Evolutionary conservation across 2,113 vertebrate species (phyloP).

Genomic region (Plestiodon gilberti): DNA sequence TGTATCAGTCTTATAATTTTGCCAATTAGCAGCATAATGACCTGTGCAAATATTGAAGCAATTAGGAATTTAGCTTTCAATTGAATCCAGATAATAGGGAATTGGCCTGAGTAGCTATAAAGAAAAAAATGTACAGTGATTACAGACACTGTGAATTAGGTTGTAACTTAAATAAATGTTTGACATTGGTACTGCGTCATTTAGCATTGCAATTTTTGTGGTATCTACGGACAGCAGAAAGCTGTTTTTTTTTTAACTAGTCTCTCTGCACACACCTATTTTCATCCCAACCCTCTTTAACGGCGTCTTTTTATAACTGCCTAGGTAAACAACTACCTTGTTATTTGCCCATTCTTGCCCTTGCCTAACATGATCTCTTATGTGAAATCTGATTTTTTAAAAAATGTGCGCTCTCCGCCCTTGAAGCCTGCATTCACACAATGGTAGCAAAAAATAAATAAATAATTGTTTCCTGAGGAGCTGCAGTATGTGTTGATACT

Average conservation of each 20-base stretch:
- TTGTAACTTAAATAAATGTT: neutral
- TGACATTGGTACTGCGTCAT: neutral
- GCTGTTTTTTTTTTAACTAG: neutral
- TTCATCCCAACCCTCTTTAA: constrained; percentile 41
- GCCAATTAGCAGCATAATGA: neutral
- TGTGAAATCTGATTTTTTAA: constrained; percentile 61
- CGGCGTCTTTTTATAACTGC: constrained; percentile 53
- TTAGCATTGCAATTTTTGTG: constrained; percentile 19
- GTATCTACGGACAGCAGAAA: constrained; percentile 11
- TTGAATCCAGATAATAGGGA: constrained; percentile 7
- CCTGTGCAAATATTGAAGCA: neutral
- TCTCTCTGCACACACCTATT: constrained; percentile 26
- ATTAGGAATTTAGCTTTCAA: constrained; percentile 5
- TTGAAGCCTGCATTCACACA: constrained; percentile 2
- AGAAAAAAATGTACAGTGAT: neutral
- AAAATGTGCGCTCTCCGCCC: constrained; percentile 30
- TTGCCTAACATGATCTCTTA: constrained; percentile 64
- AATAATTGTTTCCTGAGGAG: constrained; percentile 17
- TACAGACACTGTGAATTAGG: neutral
- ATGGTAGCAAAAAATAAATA: neutral
- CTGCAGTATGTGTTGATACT: too few species aligned
- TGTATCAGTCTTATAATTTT: constrained; percentile 8
- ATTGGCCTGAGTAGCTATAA: constrained; percentile 2
- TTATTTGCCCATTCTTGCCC: constrained; percentile 55
- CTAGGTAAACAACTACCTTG: constrained; percentile 51